A percentile compares a stretch with the other conserved stretches of the same genome.
These are phyloP conservation scores for Lasiurus borealis DNA, from an alignment of 2,113 vertebrate species.

Conservation along the genomic window DNA sequence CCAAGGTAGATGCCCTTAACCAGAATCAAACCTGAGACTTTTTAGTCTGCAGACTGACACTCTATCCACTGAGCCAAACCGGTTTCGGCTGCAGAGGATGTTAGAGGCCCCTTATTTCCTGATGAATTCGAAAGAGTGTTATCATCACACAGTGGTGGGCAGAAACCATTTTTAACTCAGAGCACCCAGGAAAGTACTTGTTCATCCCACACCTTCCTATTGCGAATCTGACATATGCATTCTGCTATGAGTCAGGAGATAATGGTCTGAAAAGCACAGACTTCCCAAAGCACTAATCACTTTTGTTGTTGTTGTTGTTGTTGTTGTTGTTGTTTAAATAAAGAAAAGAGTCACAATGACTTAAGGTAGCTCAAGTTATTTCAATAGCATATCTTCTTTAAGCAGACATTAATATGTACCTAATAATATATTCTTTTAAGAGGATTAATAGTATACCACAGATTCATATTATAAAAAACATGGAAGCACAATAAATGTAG, in stretches of 20 bases:
- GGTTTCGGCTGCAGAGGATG: background rate
- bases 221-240: background rate
- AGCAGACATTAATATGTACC: background rate
- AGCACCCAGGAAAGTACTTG: background rate
- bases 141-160: background rate
- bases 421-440: constrained; percentile 47
- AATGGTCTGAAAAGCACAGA: background rate
- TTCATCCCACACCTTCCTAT: background rate
- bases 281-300: background rate
- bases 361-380: constrained; percentile 32
- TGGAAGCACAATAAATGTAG: constrained; percentile 21
- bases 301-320: background rate
- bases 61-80: too few species aligned
- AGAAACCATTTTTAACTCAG: constrained; percentile 46
- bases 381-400: constrained; percentile 32
- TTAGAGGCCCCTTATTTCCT: background rate
- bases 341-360: constrained; percentile 6
- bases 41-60: too few species aligned
- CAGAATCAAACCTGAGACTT: too few species aligned
- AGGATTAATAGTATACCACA: background rate
- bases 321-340: constrained; percentile 14
- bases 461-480: constrained; percentile 45
- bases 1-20: too few species aligned
- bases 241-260: background rate
- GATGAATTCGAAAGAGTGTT: background rate